phyloP scores from a whole-genome alignment of 2,113 vertebrate species.

The Theristicus caerulescens region DNA sequence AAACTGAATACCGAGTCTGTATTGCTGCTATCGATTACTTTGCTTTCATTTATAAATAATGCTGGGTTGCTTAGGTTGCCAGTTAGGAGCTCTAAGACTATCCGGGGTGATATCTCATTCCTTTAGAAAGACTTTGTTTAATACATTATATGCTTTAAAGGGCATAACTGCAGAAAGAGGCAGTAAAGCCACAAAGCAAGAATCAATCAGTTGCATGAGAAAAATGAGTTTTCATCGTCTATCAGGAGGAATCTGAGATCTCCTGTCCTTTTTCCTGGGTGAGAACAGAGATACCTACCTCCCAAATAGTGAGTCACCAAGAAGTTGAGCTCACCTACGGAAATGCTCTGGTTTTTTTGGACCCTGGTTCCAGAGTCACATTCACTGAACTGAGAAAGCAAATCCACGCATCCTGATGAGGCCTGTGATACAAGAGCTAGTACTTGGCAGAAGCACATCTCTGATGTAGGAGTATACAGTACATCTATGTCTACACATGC shows the following conservation, averaged over 20 bases:
- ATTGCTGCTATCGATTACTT: conserved; percentile 28
- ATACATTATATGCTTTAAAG: neutral
- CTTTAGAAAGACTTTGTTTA: neutral
- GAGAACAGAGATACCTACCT: neutral
- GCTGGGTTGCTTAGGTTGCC: neutral
- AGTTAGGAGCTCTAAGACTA: neutral
- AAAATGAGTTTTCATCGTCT: neutral
- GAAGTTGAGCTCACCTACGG: accelerated
- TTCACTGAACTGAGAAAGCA: neutral
- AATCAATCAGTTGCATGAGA: neutral
- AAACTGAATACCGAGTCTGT: neutral
- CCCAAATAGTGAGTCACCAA: neutral
- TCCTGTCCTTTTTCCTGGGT: neutral
- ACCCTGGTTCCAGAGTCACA: neutral
- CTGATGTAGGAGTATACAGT: neutral
- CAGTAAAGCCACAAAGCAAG: neutral
- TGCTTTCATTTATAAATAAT: conserved; percentile 50
- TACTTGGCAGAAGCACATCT: neutral
- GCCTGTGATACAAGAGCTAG: neutral
- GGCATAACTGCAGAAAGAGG: neutral
- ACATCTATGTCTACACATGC: neutral
- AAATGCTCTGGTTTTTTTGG: neutral
- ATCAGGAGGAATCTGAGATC: neutral
- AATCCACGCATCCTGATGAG: neutral
- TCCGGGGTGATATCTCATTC: neutral